phyloP scores from a whole-genome alignment of 2,888 invertebrate species.

The Epistrophella euchroma region DNA sequence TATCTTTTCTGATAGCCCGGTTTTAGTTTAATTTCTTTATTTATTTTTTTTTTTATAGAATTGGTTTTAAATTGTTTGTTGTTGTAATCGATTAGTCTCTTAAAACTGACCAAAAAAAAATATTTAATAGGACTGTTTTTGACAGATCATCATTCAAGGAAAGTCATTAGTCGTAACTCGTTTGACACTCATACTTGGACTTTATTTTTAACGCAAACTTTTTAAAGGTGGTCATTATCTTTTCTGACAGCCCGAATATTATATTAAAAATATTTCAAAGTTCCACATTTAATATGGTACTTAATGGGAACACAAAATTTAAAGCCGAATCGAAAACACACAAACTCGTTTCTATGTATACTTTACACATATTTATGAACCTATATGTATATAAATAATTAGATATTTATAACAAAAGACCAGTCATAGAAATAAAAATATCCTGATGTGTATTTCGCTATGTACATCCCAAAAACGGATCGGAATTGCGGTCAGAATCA shows the following conservation, averaged over 20 bases:
- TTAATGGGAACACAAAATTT: background rate
- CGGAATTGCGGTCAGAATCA: constrained; percentile 39
- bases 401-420: constrained; percentile 21
- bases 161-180: no score
- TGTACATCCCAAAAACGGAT: constrained; percentile 18
- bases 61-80: no score
- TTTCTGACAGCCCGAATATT: background rate
- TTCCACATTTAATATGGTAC: background rate
- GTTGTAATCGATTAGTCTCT: no score
- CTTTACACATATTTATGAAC: no score
- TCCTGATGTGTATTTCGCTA: constrained; percentile 29
- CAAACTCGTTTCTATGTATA: background rate
- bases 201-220: background rate
- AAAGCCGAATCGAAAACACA: background rate
- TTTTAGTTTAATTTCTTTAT: no score
- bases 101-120: no score
- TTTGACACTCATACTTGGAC: background rate
- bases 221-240: background rate
- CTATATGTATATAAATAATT: constrained; percentile 1
- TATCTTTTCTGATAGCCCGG: no score
- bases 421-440: constrained; percentile 39
- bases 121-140: no score
- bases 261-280: background rate
- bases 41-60: no score
- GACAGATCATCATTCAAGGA: no score